A percentile compares a stretch with the other conserved stretches of the same genome.
phyloP scores from a whole-genome alignment of 1,140 invertebrate genomes.

The Oryctes rhinoceros region DNA sequence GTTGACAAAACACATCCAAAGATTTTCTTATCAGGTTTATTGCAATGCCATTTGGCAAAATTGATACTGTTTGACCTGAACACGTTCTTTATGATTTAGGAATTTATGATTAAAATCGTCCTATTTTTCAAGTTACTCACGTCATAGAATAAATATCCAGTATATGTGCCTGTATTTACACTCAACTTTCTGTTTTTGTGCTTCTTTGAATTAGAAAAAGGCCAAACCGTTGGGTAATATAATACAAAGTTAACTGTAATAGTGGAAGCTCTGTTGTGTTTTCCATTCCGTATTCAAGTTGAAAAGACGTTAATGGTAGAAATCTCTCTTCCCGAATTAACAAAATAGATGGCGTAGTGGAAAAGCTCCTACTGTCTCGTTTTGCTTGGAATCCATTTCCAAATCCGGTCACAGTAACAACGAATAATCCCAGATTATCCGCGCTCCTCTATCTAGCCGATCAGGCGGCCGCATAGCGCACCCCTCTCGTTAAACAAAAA shows the following conservation, averaged over 20 bases:
- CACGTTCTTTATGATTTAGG: too few species aligned
- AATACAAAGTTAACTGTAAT: neutral
- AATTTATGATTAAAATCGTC: too few species aligned
- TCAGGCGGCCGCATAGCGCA: neutral
- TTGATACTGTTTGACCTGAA: too few species aligned
- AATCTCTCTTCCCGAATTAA: slow-evolving; percentile 2
- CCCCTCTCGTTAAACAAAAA: neutral
- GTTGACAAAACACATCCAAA: too few species aligned
- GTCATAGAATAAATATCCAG: too few species aligned
- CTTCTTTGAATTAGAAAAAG: neutral
- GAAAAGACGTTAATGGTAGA: slow-evolving; percentile 4
- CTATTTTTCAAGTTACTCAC: too few species aligned
- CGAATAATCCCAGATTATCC: slow-evolving; percentile 4
- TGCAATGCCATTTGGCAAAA: too few species aligned
- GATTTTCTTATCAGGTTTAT: too few species aligned
- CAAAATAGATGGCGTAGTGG: neutral
- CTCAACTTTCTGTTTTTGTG: neutral
- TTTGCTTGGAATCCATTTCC: neutral
- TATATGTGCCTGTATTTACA: neutral
- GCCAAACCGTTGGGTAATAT: neutral
- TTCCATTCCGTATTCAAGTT: neutral
- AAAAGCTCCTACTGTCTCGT: neutral
- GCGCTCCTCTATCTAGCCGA: neutral
- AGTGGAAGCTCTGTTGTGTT: neutral
- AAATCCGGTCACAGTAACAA: slow-evolving; percentile 9